These are phyloP conservation scores for Bradynema listronoti DNA, from an alignment of 1,140 invertebrate genomes.

Conservation along the genomic window DNA sequence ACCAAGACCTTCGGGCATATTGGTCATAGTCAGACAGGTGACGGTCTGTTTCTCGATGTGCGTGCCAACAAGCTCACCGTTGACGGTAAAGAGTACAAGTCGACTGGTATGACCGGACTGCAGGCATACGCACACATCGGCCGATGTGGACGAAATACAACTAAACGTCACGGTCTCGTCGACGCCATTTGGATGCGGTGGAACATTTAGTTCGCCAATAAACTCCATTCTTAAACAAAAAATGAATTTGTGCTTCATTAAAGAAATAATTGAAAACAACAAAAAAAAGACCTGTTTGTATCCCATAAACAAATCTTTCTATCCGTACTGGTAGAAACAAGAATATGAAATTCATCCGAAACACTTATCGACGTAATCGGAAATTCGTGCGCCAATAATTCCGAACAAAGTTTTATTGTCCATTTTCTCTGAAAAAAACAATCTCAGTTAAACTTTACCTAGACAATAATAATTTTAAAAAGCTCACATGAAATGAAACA, in stretches of 20 bases:
- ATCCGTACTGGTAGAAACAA: slow-evolving; percentile 40
- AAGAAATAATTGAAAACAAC: slow-evolving; percentile 6
- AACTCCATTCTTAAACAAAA: slow-evolving; percentile 18
- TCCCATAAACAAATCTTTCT: slow-evolving; percentile 38
- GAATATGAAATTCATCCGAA: slow-evolving; percentile 40
- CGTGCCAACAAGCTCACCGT: slow-evolving; percentile 37
- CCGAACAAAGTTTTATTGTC: slow-evolving; percentile 18
- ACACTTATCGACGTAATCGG: slow-evolving; percentile 33
- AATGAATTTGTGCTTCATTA: neutral
- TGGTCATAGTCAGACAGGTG: slow-evolving; percentile 41
- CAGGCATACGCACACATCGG: slow-evolving; percentile 35
- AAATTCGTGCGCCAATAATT: slow-evolving; percentile 33
- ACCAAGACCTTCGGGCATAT: slow-evolving; percentile 33
- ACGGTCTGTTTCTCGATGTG: slow-evolving; percentile 31
- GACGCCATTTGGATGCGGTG: neutral
- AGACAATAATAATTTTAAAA: slow-evolving; percentile 2
- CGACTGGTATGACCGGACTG: slow-evolving; percentile 25
- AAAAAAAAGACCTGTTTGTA: slow-evolving; percentile 35
- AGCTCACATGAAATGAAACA: slow-evolving; percentile 12
- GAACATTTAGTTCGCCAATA: slow-evolving; percentile 19
- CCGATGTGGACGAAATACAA: slow-evolving; percentile 29
- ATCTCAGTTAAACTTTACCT: neutral
- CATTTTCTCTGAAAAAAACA: slow-evolving; percentile 34
- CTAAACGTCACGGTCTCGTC: slow-evolving; percentile 41
- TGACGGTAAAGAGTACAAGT: slow-evolving; percentile 35